Evolutionary conservation across 2,113 vertebrate species (phyloP), one percentile per base, ranked within the genome.

Genomic region (Orcinus orca): DNA sequence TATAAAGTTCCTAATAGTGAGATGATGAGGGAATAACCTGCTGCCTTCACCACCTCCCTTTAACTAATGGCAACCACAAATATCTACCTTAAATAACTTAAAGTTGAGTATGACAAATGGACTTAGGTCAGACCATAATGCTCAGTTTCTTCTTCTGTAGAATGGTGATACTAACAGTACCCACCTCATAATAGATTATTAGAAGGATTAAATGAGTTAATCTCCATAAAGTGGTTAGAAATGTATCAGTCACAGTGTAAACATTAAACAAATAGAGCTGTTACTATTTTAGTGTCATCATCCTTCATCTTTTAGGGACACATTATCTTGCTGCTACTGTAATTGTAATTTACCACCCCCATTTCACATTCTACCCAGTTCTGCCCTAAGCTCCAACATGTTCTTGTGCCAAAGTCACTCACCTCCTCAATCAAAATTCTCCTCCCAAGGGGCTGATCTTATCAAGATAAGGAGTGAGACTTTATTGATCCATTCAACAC

Each of bases 261-360:
- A 25, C 44, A 60, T 91, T 95, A 68, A 95, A 91, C 55, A 95
- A 94, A 90, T 87, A 77, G 5, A 90, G 31, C 29, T 79, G 25
- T 93, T 53, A 68, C 18, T 88, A 70, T 85, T 65, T 80, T 89
- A 70, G n/a, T 31, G 2, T 94, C n/a, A 74, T n/a, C 14, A 85
- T 81, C 29, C 33, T 95, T 38, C 33, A 89, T 90, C 18, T 86
- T 93, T 93, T 77, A 80, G 41, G 65, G 33, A 85, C 21, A 90
- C 11, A 89, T 80, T 79, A 44, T 79, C 58, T 65, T 84, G 63
- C 44, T 55, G 38, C 58, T 84, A 90, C 47, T 58, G 4, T 88
- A 92, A 67, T 21, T 88, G 13, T 50, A 93, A 88, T 60, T 88
- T 86, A 44, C 41, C 33, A 73, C 29, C 25, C 25, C 50, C 26